phyloP scores from a whole-genome alignment of 2,113 vertebrate species.

The Burhinus bistriatus region DNA sequence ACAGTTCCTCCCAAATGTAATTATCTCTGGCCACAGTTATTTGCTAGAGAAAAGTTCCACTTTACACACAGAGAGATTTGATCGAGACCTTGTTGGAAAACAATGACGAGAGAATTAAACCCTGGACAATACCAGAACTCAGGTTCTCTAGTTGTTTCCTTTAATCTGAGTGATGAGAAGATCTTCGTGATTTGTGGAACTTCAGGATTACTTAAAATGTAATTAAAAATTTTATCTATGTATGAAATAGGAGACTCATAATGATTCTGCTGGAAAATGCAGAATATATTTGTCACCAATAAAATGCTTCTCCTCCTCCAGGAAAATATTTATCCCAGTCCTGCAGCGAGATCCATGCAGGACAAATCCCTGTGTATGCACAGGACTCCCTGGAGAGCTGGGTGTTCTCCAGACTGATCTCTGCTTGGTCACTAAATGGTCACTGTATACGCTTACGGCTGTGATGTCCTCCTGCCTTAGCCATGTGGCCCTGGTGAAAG shows the following conservation, averaged over 20 bases:
- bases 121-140: background rate
- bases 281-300: background rate
- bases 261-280: background rate
- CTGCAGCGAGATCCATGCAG: background rate
- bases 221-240: background rate
- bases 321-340: background rate
- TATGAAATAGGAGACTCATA: background rate
- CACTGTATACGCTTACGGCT: rapidly evolving
- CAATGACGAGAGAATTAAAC: background rate
- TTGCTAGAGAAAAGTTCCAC: background rate
- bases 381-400: background rate
- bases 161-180: background rate
- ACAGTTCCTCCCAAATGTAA: background rate
- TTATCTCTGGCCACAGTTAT: background rate
- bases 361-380: background rate
- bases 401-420: too few species aligned
- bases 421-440: background rate
- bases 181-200: background rate
- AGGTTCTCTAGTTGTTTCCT: background rate
- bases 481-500: background rate
- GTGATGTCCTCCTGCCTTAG: background rate
- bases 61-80: background rate
- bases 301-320: background rate
- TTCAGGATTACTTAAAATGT: background rate
- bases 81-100: background rate